Evolutionary conservation across 2,888 invertebrate genomes (phyloP).

Genomic region (Trachelus iudaicus): DNA sequence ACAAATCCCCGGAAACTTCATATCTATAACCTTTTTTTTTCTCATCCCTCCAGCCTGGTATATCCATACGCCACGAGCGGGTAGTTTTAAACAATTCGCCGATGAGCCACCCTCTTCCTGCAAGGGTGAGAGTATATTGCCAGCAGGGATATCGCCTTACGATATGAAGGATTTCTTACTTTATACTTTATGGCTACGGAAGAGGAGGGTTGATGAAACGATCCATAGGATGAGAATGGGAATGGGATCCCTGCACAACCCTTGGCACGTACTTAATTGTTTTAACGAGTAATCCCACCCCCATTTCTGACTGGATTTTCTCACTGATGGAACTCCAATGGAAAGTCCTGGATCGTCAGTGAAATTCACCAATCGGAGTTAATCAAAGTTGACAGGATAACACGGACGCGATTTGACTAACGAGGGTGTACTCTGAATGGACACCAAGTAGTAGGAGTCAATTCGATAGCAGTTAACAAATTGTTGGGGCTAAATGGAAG

Average conservation of each 20-base stretch:
- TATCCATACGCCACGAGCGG: constrained; percentile 21
- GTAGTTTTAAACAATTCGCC: constrained; percentile 46
- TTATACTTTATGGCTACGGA: neutral
- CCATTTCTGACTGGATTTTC: neutral
- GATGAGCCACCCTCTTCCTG: constrained; percentile 24
- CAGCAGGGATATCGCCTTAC: constrained; percentile 15
- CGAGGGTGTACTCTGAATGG: constrained; percentile 38
- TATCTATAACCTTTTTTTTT: constrained; percentile 48
- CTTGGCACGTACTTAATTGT: neutral
- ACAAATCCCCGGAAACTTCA: constrained; percentile 55
- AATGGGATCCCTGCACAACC: neutral
- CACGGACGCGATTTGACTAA: constrained; percentile 29
- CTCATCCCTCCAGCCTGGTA: constrained; percentile 9
- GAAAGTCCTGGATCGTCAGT: neutral
- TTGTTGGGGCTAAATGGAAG: constrained; percentile 54
- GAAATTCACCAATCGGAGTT: constrained; percentile 18
- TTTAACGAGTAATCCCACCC: neutral
- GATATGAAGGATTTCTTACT: constrained; percentile 17
- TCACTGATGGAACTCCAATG: neutral
- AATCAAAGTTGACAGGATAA: constrained; percentile 18
- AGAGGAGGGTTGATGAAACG: constrained; percentile 18
- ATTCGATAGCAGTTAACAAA: constrained; percentile 59
- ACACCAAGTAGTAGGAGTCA: constrained; percentile 23
- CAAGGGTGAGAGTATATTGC: constrained; percentile 23
- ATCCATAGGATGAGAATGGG: neutral